Evolutionary conservation across 92 coral and sea anemone genomes (phyloP), one percentile per base, ranked within the genome.

Genomic region (Siderastrea siderea): DNA sequence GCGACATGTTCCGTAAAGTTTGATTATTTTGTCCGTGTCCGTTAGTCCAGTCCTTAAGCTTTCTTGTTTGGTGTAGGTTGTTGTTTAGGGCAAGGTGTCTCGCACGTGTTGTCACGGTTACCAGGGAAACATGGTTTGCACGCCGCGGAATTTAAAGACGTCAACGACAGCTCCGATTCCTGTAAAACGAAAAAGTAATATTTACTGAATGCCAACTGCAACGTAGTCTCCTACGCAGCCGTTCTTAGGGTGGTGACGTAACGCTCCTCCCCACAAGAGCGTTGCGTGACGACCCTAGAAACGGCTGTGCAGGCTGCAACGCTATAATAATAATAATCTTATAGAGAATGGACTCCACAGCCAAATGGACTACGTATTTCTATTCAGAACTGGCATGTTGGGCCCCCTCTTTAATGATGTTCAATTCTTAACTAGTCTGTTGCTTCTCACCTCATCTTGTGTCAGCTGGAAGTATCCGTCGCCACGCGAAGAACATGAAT

Each of bases 71-170:
- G 92, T 43, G 94, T 88, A 8, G 84, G 80, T 84, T 91, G 96
- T 68, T 92, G 98, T 86, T 91, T 95, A 13, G 98, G 95, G 75
- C 98, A 95, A 7, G 92, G 92, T 49, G 88, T 68, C 63, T 83
- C 89, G 51, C 85, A 85, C 10, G 74, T 69, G 77, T 89, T 90
- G 54, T 75, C 83, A n/a, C 88, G 88, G 82, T 93, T 95, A 10
- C 98, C 98, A 73, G 98, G 98, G 70, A 95, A 95, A 67, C 98
- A 95, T 5, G 98, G 96, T 66, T 83, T 86, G 71, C 96, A 93
- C 54, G 74, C 82, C 47, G 91, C 79, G 13, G 89, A 64, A 83
- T 69, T 85, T 43, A 51, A 65, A 1, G 87, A 38, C 73, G 47
- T 17, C 55, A 51, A 65, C 1, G 87, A 38, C 73, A 54, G 17